Conservation (phyloP, 1,140 invertebrate species). For the Medauroidea extradentata region DNA sequence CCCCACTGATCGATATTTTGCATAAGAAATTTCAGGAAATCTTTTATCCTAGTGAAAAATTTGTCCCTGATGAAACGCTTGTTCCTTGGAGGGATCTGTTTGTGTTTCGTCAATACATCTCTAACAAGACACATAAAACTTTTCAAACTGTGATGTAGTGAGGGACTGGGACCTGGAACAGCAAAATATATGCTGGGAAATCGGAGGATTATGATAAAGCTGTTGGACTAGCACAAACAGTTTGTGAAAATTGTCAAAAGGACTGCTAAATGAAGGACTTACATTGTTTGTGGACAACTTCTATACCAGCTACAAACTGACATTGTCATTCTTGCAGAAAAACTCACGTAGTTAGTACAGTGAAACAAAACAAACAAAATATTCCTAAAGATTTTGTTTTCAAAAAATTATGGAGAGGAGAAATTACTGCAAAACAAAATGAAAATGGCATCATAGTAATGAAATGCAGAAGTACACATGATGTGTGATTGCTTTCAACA, state of each 20-base stretch:
- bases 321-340: conserved; percentile 20
- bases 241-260: conserved; percentile 22
- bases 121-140: conserved; percentile 38
- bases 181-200: conserved; percentile 35
- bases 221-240: conserved; percentile 18
- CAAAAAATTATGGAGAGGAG: conserved; percentile 38
- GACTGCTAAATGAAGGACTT: conserved; percentile 28
- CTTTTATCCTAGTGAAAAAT: conserved; percentile 29
- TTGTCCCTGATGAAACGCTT: conserved; percentile 40
- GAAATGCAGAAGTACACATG: conserved; percentile 43
- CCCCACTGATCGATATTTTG: conserved; percentile 23
- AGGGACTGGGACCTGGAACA: conserved; percentile 32
- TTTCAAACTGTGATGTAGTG: conserved; percentile 29
- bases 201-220: conserved; percentile 11
- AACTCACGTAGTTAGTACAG: conserved; percentile 46
- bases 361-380: conserved; percentile 38
- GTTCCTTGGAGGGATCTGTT: conserved; percentile 39
- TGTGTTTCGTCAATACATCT: conserved; percentile 37
- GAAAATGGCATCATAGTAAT: conserved; percentile 38
- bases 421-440: conserved; percentile 35
- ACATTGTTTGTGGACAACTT: conserved; percentile 33
- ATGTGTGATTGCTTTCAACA: conserved; percentile 40
- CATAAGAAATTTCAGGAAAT: conserved; percentile 26
- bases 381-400: conserved; percentile 36
- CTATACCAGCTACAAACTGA: conserved; percentile 42